A percentile compares a stretch with the other conserved stretches of the same genome.
phyloP scores from a whole-genome alignment of 2,888 invertebrate genomes.

The Linhomoeus sp. region DNA sequence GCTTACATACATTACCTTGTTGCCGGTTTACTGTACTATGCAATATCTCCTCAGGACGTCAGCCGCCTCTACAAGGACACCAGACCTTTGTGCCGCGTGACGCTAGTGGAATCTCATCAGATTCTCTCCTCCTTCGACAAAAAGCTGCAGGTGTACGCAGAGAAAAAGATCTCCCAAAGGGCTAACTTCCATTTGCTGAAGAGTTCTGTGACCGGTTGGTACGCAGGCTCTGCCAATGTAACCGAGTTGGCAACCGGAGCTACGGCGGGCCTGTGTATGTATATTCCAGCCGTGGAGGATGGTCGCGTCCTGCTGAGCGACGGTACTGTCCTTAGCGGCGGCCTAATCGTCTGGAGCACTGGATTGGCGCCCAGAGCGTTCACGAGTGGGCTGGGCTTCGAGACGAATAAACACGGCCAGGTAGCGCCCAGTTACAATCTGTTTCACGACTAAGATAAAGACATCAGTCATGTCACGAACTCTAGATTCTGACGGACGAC shows the following conservation, averaged over 20 bases:
- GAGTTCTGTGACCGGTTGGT: slow-evolving; percentile 26
- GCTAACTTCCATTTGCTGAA: slow-evolving; percentile 26
- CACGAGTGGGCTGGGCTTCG: slow-evolving; percentile 17
- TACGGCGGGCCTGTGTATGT: too few species aligned
- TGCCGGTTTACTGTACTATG: too few species aligned
- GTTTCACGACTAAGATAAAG: too few species aligned
- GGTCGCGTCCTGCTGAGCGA: slow-evolving; percentile 23
- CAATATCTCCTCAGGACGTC: slow-evolving; percentile 28
- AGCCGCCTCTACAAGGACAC: slow-evolving; percentile 25
- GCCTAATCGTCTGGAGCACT: slow-evolving; percentile 32
- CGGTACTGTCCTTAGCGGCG: slow-evolving; percentile 28
- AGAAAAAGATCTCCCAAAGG: slow-evolving; percentile 28
- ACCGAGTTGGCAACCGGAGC: too few species aligned
- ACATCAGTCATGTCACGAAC: too few species aligned
- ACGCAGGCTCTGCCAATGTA: too few species aligned
- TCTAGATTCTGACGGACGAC: slow-evolving; percentile 25
- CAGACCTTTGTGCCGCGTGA: slow-evolving; percentile 20
- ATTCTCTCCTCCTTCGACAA: slow-evolving; percentile 30
- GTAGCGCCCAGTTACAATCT: too few species aligned
- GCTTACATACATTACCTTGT: too few species aligned
- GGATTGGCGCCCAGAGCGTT: slow-evolving; percentile 29
- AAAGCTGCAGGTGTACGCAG: slow-evolving; percentile 28
- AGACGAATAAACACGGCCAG: slow-evolving; percentile 29
- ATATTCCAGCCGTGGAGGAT: slow-evolving; percentile 21
- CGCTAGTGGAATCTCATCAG: slow-evolving; percentile 29